Evolutionary conservation across 2,113 vertebrate genomes (phyloP).

Genomic region (Cheilinus undulatus): DNA sequence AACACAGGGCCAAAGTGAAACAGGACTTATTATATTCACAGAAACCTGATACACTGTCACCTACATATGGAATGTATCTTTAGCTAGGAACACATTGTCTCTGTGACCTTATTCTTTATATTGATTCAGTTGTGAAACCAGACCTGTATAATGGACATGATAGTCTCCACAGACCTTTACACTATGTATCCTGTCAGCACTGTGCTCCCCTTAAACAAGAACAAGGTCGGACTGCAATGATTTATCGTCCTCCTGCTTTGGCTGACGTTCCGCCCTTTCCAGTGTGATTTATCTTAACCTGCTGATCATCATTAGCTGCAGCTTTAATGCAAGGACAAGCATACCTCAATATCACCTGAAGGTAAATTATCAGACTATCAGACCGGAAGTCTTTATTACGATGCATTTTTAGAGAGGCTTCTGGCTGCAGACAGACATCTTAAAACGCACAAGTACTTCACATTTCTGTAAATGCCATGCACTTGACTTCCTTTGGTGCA

Average conservation of each 20-base stretch:
- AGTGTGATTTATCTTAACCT: neutral
- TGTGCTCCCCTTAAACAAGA: slow-evolving; percentile 27
- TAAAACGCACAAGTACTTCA: neutral
- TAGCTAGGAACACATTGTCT: neutral
- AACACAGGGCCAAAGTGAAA: slow-evolving; percentile 2
- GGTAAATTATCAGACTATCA: neutral
- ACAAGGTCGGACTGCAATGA: slow-evolving; percentile 38
- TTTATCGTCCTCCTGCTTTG: slow-evolving; percentile 18
- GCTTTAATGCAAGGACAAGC: neutral
- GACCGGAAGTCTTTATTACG: too few relatives aligned
- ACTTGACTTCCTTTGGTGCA: too few relatives aligned
- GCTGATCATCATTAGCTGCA: neutral
- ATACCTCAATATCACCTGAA: neutral
- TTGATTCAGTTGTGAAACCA: slow-evolving; percentile 43
- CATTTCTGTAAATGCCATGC: too few relatives aligned
- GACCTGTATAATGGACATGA: slow-evolving; percentile 8
- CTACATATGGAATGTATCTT: neutral
- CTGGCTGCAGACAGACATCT: too few relatives aligned
- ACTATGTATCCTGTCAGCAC: slow-evolving; percentile 25
- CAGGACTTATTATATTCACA: neutral
- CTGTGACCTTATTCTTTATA: slow-evolving; percentile 29
- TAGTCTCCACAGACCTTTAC: slow-evolving; percentile 1
- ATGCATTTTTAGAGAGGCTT: too few relatives aligned
- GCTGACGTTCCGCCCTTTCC: neutral
- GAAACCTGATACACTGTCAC: neutral